Base-by-base conservation (phyloP, 2,113 vertebrate genomes). In the Cyphomyrus discorhynchus region DNA sequence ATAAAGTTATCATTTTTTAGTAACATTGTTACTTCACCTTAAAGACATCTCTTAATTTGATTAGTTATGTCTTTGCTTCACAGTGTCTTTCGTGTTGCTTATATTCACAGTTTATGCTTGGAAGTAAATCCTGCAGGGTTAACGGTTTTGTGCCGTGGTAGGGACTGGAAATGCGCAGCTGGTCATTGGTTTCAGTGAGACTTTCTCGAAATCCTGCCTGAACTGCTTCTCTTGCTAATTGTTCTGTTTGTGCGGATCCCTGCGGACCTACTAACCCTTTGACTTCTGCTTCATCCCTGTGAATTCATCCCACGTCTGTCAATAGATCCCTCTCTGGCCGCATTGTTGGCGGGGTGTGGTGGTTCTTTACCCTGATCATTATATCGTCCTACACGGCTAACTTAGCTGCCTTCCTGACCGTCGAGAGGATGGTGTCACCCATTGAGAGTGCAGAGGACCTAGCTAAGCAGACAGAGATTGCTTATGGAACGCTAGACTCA, bases 281-380 rank as follows among this genome's bases (percentile, higher is more conserved):
- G 62, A 92, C 92, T 91, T 92, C 92, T 93, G 94, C 94, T 96
- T 95, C 91, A 92, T 93, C 94, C 49, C 95, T 95, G 94, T 92
- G 95, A 95, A 95, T 96, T 92, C 92, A 92, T 96, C 92, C 96
- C 96, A 94, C 96, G 95, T 95, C 96, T 97, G 95, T 96, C 95
- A 96, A 95, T 96, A 98, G 98, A 96, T 99, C 98, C 93, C 96
- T 99, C 91, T 99, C 98, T 92, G 98, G 98, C 92, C 98, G 98
- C 93, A 99, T 99, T 95, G 98, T 99, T 91, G 98, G 98, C 92
- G 98, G 98, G 88, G 98, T 99, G 90, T 99, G 98, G 98, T 99
- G 98, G 98, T 99, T 99, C 96, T 99, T 99, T 96, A 99, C 98
- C 91, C 96, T 99, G 94, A 99, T 99, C 96, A 99, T 99, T 95